These are phyloP conservation scores for Drosophila paracracens DNA, from an alignment of 2,888 invertebrate genomes.

Conservation along the genomic window DNA sequence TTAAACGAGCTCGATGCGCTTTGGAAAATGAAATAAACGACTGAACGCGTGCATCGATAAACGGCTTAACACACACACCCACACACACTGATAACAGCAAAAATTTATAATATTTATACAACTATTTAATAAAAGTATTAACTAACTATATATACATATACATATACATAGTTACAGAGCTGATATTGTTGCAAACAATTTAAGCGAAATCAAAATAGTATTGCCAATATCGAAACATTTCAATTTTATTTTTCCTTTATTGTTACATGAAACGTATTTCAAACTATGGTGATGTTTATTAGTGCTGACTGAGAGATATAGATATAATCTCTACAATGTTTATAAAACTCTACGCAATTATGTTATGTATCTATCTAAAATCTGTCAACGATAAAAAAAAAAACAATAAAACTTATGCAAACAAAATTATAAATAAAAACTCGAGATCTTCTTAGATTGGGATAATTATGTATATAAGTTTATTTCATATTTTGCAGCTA, in stretches of 20 bases:
- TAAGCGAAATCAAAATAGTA: constrained; percentile 25
- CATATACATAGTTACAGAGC: constrained; percentile 36
- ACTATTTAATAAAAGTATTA: constrained; percentile 41
- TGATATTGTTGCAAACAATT: constrained; percentile 62
- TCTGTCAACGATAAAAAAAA: constrained; percentile 18
- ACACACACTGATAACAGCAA: constrained; percentile 22
- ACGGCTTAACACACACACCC: constrained; percentile 25
- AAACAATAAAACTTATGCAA: constrained; percentile 34
- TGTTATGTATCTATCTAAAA: constrained; percentile 11
- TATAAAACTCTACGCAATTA: constrained; percentile 25
- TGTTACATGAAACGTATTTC: constrained; percentile 53
- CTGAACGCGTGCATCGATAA: constrained; percentile 43
- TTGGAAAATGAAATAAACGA: constrained; percentile 92
- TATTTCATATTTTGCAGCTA: not conserved
- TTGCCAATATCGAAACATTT: constrained; percentile 43
- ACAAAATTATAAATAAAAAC: not conserved
- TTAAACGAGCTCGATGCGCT: constrained; percentile 95
- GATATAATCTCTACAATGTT: constrained; percentile 40
- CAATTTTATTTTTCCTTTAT: constrained; percentile 47
- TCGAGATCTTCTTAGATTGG: not conserved
- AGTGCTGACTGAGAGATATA: constrained; percentile 45
- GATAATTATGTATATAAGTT: not conserved
- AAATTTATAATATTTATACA: constrained; percentile 58
- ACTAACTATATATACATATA: constrained; percentile 11
- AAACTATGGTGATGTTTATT: constrained; percentile 63